A percentile compares a stretch with the other conserved stretches of the same genome.
Evolutionary conservation across 30 jellyfish, hydroid and myxozoan species (phyloP).

Genomic region (Nemopilema nomurai): DNA sequence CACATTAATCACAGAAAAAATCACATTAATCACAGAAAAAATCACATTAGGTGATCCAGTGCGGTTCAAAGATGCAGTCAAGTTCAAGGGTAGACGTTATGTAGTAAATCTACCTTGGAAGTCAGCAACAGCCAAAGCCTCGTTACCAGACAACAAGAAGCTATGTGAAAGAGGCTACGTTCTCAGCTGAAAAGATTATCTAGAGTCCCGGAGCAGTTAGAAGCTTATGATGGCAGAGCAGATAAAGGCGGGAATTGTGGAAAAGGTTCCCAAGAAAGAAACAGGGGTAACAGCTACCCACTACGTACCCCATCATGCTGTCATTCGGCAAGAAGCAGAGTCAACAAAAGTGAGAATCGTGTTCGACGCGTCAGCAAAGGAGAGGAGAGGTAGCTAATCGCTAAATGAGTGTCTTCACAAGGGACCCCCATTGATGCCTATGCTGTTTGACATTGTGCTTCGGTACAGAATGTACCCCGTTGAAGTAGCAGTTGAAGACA

Average conservation of each 20-base stretch:
- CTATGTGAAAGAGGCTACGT: constrained; percentile 6
- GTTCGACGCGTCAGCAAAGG: constrained; percentile 29
- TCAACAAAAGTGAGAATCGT: constrained; percentile 22
- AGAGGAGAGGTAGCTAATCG: constrained; percentile 7
- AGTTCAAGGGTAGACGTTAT: constrained; percentile 38
- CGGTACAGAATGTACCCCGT: constrained; percentile 8
- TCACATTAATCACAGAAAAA: too few species aligned
- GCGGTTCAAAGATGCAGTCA: constrained; percentile 33
- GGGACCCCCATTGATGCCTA: constrained; percentile 19
- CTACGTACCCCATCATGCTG: constrained; percentile 39
- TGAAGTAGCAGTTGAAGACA: constrained; percentile 18
- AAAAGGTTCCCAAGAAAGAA: not conserved
- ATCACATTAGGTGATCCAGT: too few species aligned
- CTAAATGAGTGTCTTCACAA: constrained; percentile 27
- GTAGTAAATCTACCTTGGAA: constrained; percentile 49
- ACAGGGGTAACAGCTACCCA: not conserved
- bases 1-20: too few species aligned
- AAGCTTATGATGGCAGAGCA: constrained; percentile 29
- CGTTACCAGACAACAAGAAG: constrained; percentile 41
- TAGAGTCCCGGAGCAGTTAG: constrained; percentile 2
- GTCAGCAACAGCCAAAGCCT: constrained; percentile 10
- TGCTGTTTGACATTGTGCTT: constrained; percentile 19
- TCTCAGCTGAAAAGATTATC: constrained; percentile 13
- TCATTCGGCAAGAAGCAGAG: constrained; percentile 19
- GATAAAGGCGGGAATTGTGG: constrained; percentile 9